phyloP scores from a whole-genome alignment of 2,113 vertebrate species.

The Heterotis niloticus region DNA sequence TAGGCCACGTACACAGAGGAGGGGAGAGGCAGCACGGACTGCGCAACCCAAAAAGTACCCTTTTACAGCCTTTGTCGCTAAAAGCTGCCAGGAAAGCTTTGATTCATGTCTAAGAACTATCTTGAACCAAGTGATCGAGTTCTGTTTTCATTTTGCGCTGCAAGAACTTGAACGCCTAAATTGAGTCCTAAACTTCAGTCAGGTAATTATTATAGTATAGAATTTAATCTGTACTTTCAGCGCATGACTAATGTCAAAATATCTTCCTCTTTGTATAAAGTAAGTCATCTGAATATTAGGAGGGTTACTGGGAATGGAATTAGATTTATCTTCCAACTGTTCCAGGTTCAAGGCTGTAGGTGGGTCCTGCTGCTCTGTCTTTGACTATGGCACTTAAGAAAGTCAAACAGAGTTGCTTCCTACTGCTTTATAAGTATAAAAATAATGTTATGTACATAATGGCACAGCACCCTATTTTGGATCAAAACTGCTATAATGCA shows the following conservation, averaged over 20 bases:
- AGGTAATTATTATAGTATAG: slow-evolving; percentile 12
- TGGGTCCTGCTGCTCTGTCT: too few species aligned
- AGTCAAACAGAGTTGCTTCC: too few species aligned
- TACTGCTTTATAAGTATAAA: too few species aligned
- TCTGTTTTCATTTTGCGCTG: not conserved
- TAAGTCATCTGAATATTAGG: too few species aligned
- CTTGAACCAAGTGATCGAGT: slow-evolving; percentile 20
- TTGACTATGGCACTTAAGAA: too few species aligned
- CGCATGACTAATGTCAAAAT: slow-evolving; percentile 18
- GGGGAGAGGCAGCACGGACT: slow-evolving; percentile 44
- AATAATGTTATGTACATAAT: too few species aligned
- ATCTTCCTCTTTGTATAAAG: not conserved
- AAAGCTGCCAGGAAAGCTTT: slow-evolving; percentile 43
- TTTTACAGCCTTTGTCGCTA: slow-evolving; percentile 48
- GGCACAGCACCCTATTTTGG: too few species aligned
- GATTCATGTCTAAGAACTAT: slow-evolving; percentile 23
- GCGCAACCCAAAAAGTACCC: slow-evolving; percentile 32
- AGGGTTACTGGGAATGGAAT: too few species aligned
- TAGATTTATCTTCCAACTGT: too few species aligned
- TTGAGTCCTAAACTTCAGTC: slow-evolving; percentile 22
- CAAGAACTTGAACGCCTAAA: not conserved
- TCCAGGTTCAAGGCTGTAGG: too few species aligned
- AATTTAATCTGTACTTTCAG: not conserved
- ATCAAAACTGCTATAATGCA: not conserved
- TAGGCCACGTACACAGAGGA: slow-evolving; percentile 33